Base-by-base conservation (phyloP, 2,797 vertebrate species). In the Myripristis murdjan region DNA sequence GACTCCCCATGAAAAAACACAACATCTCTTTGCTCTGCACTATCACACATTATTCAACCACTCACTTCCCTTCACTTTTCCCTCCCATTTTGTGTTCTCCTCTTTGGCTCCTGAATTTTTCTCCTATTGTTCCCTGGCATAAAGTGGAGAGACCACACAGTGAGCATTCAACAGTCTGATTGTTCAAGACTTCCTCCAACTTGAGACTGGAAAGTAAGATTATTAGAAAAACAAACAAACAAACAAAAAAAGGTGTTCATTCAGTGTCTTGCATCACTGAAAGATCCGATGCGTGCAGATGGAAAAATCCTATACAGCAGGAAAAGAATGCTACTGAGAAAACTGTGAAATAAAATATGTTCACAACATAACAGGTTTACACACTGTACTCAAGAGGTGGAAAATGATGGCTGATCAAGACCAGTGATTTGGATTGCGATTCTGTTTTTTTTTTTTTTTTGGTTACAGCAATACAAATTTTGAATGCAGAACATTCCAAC, bases 51-150 rank as follows among this genome's bases (percentile, higher is more conserved):
- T 44, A 52, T 55, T 58, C 59, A 75, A 68, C 41, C 9, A 6
- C 60, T 6, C 39, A 61, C 73, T 81, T 20, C 18, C 54, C 63
- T 59, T 44, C 63, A 11, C n/a, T n/a, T 70, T 22, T 87, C n/a
- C 16, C 28, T 82, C 6, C 24, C 22, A 6, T 46, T 33, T 11
- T 24, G 89, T 64, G 87, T 88, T 84, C 83, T 84, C 69, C 51
- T 81, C 11, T 63, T 24, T 61, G 56, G 58, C 48, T 11, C n/a
- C 31, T 20, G 31, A 58, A 7, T 26, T 6, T 49, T 23, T n/a
- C 20, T 65, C 22, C 52, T 31, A 5, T 3, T 59, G 39, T 18
- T 49, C 12, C 24, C 53, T 23, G 43, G 26, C 60, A 64, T 83
- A 55, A 52, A 63, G 63, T 84, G 28, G 33, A 79, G 77, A 73